Conservation (phyloP, 2,888 invertebrate species). For the Pharmacophagus antenor region DNA sequence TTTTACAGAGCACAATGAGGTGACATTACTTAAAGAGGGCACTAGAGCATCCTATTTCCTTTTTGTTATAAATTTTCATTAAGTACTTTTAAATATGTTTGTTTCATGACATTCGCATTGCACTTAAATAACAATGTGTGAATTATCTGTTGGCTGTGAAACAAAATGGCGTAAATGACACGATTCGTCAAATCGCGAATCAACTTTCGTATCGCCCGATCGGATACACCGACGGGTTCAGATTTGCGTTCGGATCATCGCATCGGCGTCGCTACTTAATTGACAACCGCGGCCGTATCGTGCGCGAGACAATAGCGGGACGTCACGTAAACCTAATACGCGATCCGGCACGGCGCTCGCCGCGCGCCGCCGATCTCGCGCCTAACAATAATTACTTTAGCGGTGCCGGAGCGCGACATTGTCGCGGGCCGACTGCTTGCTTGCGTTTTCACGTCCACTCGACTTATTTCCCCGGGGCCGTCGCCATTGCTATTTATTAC, state of each 20-base stretch:
- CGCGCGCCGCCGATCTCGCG: slow-evolving; percentile 50
- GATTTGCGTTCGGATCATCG: no score
- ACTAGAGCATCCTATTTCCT: background rate
- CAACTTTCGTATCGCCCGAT: no score
- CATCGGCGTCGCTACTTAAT: no score
- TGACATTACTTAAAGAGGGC: background rate
- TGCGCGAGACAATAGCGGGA: no score
- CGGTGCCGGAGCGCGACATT: slow-evolving; percentile 43
- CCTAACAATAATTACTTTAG: slow-evolving; percentile 71
- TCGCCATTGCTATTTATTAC: slow-evolving; percentile 52
- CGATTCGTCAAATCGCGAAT: no score
- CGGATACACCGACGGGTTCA: no score
- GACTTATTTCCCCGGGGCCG: slow-evolving; percentile 51
- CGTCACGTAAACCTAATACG: slow-evolving; percentile 15
- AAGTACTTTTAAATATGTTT: background rate
- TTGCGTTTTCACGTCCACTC: slow-evolving; percentile 50
- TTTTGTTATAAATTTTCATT: slow-evolving; percentile 5
- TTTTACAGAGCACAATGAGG: background rate
- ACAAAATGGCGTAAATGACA: no score
- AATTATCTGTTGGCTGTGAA: no score
- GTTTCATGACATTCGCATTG: no score
- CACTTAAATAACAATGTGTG: no score
- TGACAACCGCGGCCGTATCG: no score
- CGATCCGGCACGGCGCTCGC: slow-evolving; percentile 34
- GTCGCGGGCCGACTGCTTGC: slow-evolving; percentile 47